phyloP scores from a whole-genome alignment of 2,797 vertebrate genomes.

The Paguma larvata region DNA sequence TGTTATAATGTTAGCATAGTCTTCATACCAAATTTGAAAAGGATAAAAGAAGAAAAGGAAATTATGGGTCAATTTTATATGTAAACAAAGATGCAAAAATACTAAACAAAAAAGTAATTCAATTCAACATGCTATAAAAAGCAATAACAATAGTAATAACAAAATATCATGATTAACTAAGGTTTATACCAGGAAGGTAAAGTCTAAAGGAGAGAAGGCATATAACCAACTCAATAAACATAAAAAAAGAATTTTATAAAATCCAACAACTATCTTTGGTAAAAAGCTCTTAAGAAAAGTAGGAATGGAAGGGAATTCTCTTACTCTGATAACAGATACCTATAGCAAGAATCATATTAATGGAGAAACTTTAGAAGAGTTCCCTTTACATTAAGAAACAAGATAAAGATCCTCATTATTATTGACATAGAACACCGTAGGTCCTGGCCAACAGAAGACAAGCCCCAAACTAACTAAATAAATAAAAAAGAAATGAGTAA shows the following conservation, averaged over 20 bases:
- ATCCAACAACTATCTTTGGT: neutral
- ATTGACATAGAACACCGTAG: neutral
- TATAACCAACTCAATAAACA: neutral
- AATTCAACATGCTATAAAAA: neutral
- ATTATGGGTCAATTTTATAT: neutral
- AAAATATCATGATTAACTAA: neutral
- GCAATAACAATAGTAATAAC: neutral
- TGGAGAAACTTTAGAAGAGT: neutral
- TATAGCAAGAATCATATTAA: neutral
- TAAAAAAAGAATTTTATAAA: slow-evolving; percentile 8
- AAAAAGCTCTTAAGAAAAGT: slow-evolving; percentile 3
- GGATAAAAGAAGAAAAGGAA: slow-evolving; percentile 13
- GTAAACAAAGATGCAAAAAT: neutral
- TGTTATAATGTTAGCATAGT: neutral
- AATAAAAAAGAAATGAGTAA: neutral
- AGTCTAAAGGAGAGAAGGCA: neutral
- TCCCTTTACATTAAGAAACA: neutral
- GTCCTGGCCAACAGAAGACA: neutral
- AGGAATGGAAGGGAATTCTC: neutral
- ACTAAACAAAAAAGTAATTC: neutral
- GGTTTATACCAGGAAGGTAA: neutral
- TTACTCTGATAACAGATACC: slow-evolving; percentile 13
- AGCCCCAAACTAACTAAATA: neutral
- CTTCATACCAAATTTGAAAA: neutral
- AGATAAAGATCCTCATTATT: neutral